These are phyloP conservation scores for Micrasema longulum DNA, from an alignment of 1,140 invertebrate species.

Conservation along the genomic window DNA sequence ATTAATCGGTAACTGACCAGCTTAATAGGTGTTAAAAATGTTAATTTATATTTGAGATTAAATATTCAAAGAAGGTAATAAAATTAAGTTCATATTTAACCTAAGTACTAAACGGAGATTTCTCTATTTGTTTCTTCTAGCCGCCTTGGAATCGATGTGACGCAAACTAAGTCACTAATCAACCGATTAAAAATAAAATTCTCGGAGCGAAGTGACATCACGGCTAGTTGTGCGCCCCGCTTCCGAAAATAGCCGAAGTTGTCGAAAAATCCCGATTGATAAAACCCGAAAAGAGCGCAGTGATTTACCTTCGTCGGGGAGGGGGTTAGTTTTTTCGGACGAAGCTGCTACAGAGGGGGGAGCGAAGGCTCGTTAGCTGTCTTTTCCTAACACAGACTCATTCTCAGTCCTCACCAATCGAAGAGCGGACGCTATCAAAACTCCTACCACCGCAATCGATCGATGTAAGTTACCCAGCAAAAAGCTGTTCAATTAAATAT, in stretches of 20 bases:
- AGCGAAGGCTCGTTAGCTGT: constrained; percentile 30
- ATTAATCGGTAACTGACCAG: no score
- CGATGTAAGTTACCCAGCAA: constrained; percentile 24
- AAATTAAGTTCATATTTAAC: no score
- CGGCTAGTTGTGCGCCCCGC: neutral
- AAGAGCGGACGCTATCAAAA: constrained; percentile 16
- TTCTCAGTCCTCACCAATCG: constrained; percentile 33
- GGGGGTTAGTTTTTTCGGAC: constrained; percentile 21
- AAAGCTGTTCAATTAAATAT: neutral
- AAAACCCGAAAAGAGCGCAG: neutral
- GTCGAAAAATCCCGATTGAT: neutral
- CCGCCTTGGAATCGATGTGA: neutral
- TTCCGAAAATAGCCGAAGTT: constrained; percentile 10
- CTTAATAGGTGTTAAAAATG: no score
- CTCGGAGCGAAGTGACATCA: neutral
- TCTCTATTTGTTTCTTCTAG: no score
- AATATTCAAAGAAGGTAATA: no score
- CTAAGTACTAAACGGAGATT: no score
- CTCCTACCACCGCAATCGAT: constrained; percentile 18
- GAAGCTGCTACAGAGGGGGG: neutral
- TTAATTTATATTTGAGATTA: no score
- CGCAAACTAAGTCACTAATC: neutral
- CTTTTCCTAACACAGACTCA: constrained; percentile 5
- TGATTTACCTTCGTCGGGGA: neutral
- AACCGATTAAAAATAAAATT: neutral